Evolutionary conservation across 2,888 invertebrate species (phyloP).

Genomic region (Cancer borealis): DNA sequence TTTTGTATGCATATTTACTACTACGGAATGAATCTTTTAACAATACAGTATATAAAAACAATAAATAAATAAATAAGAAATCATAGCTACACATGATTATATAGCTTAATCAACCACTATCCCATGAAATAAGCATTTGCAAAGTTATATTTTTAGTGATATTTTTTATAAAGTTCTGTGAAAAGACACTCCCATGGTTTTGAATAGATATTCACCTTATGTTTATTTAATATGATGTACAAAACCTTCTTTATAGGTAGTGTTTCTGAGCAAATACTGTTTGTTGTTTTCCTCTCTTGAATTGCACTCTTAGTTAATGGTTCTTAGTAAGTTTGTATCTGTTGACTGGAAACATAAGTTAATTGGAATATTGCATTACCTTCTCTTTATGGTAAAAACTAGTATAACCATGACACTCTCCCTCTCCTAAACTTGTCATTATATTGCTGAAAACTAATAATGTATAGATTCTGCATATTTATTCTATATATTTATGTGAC

Average conservation of each 20-base stretch:
- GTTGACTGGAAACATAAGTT: background rate
- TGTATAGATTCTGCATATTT: background rate
- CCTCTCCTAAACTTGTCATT: background rate
- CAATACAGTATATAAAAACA: background rate
- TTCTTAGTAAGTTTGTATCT: background rate
- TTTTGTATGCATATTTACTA: background rate
- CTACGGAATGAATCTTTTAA: background rate
- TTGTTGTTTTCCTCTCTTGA: background rate
- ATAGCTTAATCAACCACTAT: background rate
- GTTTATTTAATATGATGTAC: background rate
- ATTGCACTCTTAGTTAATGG: background rate
- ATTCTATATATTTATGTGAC: background rate
- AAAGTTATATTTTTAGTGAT: background rate
- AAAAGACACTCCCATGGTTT: background rate
- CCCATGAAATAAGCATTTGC: background rate
- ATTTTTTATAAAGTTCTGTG: background rate
- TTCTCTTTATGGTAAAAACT: background rate
- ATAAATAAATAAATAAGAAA: background rate
- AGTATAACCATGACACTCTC: background rate
- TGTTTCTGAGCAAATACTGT: background rate
- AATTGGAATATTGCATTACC: background rate
- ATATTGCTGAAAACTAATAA: background rate
- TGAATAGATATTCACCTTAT: background rate
- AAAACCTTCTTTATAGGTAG: background rate
- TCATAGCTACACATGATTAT: background rate